A percentile compares a stretch with the other conserved stretches of the same genome.
These are phyloP conservation scores for Papilio machaon DNA, from an alignment of 1,140 invertebrate species.

Conservation along the genomic window DNA sequence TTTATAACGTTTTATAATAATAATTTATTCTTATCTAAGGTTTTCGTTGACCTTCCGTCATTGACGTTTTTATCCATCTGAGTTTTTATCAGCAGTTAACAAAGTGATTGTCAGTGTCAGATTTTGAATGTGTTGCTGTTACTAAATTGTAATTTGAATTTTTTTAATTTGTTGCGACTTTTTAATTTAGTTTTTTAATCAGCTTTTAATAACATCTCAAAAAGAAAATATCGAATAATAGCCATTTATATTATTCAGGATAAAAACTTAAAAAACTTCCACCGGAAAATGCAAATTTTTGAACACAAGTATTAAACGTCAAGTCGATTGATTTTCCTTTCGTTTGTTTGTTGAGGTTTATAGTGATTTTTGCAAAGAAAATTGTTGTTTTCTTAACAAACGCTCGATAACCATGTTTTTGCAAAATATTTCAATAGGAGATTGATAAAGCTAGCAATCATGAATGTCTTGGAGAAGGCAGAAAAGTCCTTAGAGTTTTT, in stretches of 20 bases:
- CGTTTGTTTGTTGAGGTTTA: slow-evolving; percentile 58
- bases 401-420: slow-evolving; percentile 44
- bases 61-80: slow-evolving; percentile 42
- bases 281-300: slow-evolving; percentile 27
- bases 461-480: slow-evolving; percentile 80
- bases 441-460: slow-evolving; percentile 51
- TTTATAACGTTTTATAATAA: slow-evolving; percentile 15
- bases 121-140: not conserved
- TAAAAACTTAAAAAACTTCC: not conserved
- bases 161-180: not conserved
- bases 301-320: slow-evolving; percentile 47
- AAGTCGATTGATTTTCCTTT: slow-evolving; percentile 54
- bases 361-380: slow-evolving; percentile 44
- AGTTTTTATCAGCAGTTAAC: slow-evolving; percentile 38
- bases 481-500: slow-evolving; percentile 79
- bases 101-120: not conserved
- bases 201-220: not conserved
- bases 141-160: not conserved
- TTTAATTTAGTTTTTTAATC: not conserved
- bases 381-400: slow-evolving; percentile 38
- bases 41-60: slow-evolving; percentile 8
- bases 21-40: not conserved
- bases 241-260: too few species aligned
- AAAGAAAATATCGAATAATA: not conserved
- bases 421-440: slow-evolving; percentile 21